Evolutionary conservation across 2,113 vertebrate species (phyloP), one percentile per base, ranked within the genome.

Genomic region (Anoplopoma fimbria): DNA sequence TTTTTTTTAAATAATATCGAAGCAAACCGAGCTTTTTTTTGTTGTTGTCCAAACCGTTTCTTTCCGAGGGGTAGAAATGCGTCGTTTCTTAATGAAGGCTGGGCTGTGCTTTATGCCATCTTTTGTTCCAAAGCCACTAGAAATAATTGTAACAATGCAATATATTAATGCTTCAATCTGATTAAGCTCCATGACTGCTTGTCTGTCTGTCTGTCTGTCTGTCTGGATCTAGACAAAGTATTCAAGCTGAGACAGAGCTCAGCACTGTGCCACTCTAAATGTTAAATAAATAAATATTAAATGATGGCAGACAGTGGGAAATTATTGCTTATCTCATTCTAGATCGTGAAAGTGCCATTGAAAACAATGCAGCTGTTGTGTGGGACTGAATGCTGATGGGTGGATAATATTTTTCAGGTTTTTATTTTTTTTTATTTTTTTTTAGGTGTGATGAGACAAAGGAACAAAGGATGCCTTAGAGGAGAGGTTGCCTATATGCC

Each of bases 381-480:
- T 89, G 64, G 65, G 83, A 90, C 79, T 86, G 84, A 91, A 87
- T 90, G 89, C 90, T 95, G 94, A 95, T 91, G 88, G 88, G 88
- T 93, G 93, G 91, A 91, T 93, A 42, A 70, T 94, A 86, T 94
- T 94, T 95, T 94, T 94, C 94, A 94, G 94, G 91, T 84, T 79
- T 93, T 90, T 89, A 79, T 60, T 60, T 31, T 79, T 82, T 91
- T 75, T 74, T 64, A 21, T 15, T 55, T 55, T 57, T 36, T 84
- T 92, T 85, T 93, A 95, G 95, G 95, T 95, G 95, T 95, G 95
- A 96, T 96, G 95, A 95, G 93, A 96, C 95, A 96, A 96, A 95
- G 92, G 94, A 95, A 96, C 95, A 96, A 96, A 95, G 95, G 94
- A 96, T 96, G 95, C 94, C 95, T 95, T 96, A 96, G 93, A 93